phyloP scores from a whole-genome alignment of 2,797 vertebrate genomes.

The Pteropus rufus region DNA sequence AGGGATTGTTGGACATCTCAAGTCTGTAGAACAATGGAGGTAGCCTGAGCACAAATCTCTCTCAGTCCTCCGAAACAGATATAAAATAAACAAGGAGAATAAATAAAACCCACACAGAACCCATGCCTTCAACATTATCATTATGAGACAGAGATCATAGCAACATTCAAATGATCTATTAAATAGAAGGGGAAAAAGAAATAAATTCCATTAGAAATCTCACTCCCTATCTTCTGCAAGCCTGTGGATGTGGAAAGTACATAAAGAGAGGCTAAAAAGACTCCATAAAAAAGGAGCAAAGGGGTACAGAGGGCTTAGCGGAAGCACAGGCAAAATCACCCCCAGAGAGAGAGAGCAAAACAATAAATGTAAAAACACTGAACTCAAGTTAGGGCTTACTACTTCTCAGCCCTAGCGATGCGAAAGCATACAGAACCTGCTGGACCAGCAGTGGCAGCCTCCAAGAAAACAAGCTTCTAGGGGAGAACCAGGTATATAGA shows the following conservation, averaged over 20 bases:
- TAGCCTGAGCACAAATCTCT: not conserved
- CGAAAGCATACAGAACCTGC: not conserved
- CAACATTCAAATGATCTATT: not conserved
- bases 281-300: not conserved
- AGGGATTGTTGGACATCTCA: not conserved
- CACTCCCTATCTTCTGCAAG: not conserved
- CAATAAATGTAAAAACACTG: not conserved
- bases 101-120: not conserved
- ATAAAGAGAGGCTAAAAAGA: not conserved
- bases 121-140: not conserved
- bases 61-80: not conserved
- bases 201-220: not conserved
- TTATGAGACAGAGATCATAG: not conserved
- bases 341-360: not conserved
- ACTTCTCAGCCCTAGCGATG: not conserved
- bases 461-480: not conserved
- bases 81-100: slow-evolving; percentile 8
- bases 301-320: not conserved
- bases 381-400: not conserved
- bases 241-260: not conserved
- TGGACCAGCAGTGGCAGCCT: not conserved
- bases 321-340: not conserved
- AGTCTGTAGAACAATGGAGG: not conserved
- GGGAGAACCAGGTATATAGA: not conserved
- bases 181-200: not conserved